Base-by-base conservation (phyloP, 2,797 vertebrate species). In the Catamblyrhynchus diadema region DNA sequence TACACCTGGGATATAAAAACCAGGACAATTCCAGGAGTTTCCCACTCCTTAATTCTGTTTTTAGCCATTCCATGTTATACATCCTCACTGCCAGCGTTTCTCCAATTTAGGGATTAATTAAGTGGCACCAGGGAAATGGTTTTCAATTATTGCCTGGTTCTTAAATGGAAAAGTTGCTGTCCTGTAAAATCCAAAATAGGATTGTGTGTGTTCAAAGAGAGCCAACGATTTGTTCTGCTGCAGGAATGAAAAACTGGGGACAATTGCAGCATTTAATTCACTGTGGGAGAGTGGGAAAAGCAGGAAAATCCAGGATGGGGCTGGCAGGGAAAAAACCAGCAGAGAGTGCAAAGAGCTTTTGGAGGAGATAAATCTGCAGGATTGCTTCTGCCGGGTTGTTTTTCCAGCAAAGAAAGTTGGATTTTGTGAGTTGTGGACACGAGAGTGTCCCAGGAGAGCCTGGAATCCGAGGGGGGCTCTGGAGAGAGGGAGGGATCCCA, bases 191-290 rank as follows among this genome's bases (percentile, higher is more conserved):
- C 25, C 39, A 9, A 62, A 93, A 51, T 47, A 25, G 16, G 32
- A 75, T 75, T 60, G 30, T 72, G 33, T 1, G 3, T 33, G 2
- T 69, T 75, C 73, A 22, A 30, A 54, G 86, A 81, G 65, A 96
- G 88, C 57, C 79, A 75, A 12, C 12, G 27, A 47, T 88, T 93
- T 83, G 80, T 93, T 91, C 65, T 91, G 73, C 80, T 74, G 13
- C 25, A 21, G 88, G 90, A 71, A 30, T 15, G 56, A 74, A 67
- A 79, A 78, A 17, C 9, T 15, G 17, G 2, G 42, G 50, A 32
- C 8, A 57, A 22, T 21, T 28, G 37, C 53, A 89, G 59, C 7
- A 0, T 54, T 80, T 25, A 7, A 35, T 57, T 91, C 57, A 2
- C 25, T 62, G 42, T 8, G 47, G 60, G 80, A 45, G 20, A 27